Percentiles rank a stretch among this genome's conserved stretches.
Evolutionary conservation across 2,797 vertebrate species (phyloP).

Genomic region (Eulemur coronatus): DNA sequence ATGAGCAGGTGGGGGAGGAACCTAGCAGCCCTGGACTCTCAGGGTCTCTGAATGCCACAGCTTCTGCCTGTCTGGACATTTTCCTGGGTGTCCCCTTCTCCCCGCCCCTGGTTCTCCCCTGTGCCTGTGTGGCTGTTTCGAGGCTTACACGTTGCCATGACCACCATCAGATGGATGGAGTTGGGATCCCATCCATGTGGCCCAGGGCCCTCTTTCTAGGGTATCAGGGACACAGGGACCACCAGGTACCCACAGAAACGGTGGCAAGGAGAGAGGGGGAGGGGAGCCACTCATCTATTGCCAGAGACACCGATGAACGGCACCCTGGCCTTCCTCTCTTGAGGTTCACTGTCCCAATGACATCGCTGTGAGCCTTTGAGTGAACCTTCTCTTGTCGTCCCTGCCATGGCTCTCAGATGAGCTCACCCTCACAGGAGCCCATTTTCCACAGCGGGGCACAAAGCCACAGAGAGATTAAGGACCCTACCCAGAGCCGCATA

Average conservation of each 20-base stretch:
- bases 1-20: background rate
- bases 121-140: background rate
- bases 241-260: background rate
- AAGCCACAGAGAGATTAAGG: background rate
- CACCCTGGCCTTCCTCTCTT: background rate
- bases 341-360: background rate
- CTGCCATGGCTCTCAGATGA: background rate
- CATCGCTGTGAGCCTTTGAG: background rate
- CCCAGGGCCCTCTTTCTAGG: background rate
- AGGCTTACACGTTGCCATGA: background rate
- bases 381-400: background rate
- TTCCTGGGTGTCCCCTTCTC: background rate
- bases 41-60: rapidly evolving
- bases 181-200: rapidly evolving
- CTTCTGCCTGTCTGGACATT: background rate
- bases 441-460: background rate
- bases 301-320: background rate
- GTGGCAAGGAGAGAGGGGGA: rapidly evolving
- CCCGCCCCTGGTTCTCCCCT: background rate
- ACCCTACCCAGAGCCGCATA: background rate
- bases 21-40: background rate
- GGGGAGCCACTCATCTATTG: background rate
- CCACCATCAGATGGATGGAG: background rate
- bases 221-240: background rate
- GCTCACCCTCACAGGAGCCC: too few species aligned